Conservation (phyloP, 2,888 invertebrate genomes). For the Apamea anceps region DNA sequence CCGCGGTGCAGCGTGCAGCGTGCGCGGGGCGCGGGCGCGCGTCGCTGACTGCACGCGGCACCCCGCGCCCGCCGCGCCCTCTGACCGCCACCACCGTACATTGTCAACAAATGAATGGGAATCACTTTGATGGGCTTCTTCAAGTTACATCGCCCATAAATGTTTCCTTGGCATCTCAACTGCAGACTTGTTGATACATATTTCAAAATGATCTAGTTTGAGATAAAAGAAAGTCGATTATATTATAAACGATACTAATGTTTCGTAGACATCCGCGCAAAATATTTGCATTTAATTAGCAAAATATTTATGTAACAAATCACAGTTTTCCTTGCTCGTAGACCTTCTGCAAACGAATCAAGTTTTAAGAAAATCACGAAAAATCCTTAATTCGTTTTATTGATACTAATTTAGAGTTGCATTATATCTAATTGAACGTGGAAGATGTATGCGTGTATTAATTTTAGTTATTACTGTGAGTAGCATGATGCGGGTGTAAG, state of each 20-base stretch:
- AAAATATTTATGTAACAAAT: conserved; percentile 20
- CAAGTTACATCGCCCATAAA: conserved; percentile 63
- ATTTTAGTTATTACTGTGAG: conserved; percentile 55
- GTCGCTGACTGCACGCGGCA: conserved; percentile 76
- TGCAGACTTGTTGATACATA: conserved; percentile 31
- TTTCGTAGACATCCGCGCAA: conserved; percentile 28
- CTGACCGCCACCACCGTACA: conserved; percentile 80
- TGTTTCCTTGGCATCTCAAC: conserved; percentile 41
- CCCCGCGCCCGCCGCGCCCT: conserved; percentile 81
- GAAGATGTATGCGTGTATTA: conserved; percentile 47
- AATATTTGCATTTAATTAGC: conserved; percentile 37
- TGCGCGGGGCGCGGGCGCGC: conserved; percentile 81
- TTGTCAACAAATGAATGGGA: conserved; percentile 89
- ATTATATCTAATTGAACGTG: conserved; percentile 42
- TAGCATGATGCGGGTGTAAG: conserved; percentile 61
- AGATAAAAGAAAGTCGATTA: conserved; percentile 35
- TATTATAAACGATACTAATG: conserved; percentile 29
- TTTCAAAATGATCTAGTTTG: conserved; percentile 47
- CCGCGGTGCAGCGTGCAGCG: conserved; percentile 78
- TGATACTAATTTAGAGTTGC: conserved; percentile 43
- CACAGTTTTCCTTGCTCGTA: conserved; percentile 3
- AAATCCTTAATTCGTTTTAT: conserved; percentile 39
- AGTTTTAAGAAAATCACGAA: conserved; percentile 27
- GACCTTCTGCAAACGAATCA: not conserved
- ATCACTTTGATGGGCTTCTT: conserved; percentile 78